phyloP scores from a whole-genome alignment of 2,888 invertebrate genomes.

The Meghimatium bilineatum region DNA sequence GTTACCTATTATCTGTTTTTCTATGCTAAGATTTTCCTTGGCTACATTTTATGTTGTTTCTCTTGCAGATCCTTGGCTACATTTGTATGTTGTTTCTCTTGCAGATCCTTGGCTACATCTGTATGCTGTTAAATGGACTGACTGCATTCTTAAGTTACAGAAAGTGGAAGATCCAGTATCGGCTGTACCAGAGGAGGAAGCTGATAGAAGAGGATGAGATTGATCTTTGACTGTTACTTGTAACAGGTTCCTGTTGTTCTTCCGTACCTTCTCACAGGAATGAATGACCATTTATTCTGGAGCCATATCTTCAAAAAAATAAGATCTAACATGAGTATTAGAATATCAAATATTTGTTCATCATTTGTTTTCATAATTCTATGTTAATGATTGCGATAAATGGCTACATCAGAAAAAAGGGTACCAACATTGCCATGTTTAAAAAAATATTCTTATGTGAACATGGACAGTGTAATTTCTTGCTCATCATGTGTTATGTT shows the following conservation, averaged over 20 bases:
- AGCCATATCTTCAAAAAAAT: neutral
- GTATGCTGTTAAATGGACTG: conserved; percentile 63
- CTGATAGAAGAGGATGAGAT: conserved; percentile 62
- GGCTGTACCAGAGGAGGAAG: conserved; percentile 58
- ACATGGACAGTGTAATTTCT: no score
- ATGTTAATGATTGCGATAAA: no score
- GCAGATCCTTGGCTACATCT: conserved; percentile 67
- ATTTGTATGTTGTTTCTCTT: no score
- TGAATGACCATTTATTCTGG: neutral
- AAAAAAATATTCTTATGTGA: no score
- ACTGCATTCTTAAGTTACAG: conserved; percentile 64
- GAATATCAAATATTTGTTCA: neutral
- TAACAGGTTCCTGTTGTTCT: neutral
- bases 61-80: no score
- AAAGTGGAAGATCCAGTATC: conserved; percentile 60
- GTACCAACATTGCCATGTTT: no score
- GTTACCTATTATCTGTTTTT: no score
- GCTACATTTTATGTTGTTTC: no score
- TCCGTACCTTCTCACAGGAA: neutral
- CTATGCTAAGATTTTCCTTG: no score
- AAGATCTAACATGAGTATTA: neutral
- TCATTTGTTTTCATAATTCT: no score
- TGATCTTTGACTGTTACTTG: conserved; percentile 49
- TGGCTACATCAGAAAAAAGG: no score
- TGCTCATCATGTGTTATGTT: no score